A percentile compares a stretch with the other conserved stretches of the same genome.
These are phyloP conservation scores for Dyspetes luteomarginatus DNA, from an alignment of 2,888 invertebrate genomes.

Conservation along the genomic window DNA sequence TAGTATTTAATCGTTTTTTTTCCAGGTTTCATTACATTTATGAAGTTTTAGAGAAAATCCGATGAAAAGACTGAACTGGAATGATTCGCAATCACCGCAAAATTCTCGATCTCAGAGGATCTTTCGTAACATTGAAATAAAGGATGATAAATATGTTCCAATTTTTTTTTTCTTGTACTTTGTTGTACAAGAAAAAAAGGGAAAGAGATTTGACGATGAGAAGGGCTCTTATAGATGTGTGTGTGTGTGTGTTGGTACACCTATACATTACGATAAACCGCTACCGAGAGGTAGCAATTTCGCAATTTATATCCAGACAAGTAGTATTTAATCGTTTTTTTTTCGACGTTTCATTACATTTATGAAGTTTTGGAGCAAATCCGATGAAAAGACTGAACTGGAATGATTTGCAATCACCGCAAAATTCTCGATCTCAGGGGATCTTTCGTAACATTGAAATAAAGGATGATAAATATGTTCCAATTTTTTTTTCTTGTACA, in stretches of 20 bases:
- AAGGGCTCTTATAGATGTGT: neutral
- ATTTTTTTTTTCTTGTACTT: too few species aligned
- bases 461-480: neutral
- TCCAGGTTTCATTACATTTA: neutral
- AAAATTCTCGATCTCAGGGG: neutral
- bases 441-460: neutral
- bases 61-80: too few species aligned
- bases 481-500: too few species aligned
- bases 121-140: neutral
- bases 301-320: neutral
- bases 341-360: neutral
- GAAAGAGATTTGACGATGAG: neutral
- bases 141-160: neutral
- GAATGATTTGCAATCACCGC: too few species aligned
- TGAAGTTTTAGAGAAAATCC: too few species aligned
- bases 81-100: neutral
- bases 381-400: too few species aligned
- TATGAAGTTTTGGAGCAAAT: too few species aligned
- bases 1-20: neutral
- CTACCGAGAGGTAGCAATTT: neutral
- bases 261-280: neutral
- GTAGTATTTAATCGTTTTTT: neutral
- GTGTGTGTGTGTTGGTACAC: too few species aligned
- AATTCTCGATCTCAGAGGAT: slow-evolving; percentile 12
- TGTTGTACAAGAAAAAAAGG: neutral